Conservation (phyloP, 2,888 invertebrate species). For the Lingula anatina region DNA sequence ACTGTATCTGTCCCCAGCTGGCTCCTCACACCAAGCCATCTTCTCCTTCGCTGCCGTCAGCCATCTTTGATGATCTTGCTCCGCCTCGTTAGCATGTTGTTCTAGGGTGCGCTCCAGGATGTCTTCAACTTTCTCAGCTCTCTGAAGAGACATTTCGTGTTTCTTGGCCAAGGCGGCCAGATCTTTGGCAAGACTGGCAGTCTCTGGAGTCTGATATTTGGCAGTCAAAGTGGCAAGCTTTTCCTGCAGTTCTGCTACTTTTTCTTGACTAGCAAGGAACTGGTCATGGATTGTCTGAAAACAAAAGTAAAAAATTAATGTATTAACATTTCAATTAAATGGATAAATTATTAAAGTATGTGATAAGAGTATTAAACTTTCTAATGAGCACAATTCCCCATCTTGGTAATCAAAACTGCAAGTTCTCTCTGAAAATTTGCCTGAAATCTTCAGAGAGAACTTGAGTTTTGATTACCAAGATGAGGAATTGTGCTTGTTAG, state of each 20-base stretch:
- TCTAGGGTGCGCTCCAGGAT: constrained; percentile 71
- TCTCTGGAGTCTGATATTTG: constrained; percentile 42
- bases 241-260: constrained; percentile 76
- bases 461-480: no score
- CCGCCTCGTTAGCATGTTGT: constrained; percentile 80
- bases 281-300: constrained; percentile 61
- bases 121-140: constrained; percentile 65
- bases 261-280: constrained; percentile 67
- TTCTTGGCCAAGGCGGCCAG: constrained; percentile 37
- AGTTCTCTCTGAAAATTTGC: no score
- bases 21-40: constrained; percentile 79
- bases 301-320: no score
- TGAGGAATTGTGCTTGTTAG: no score
- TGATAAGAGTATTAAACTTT: no score
- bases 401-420: no score
- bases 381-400: no score
- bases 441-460: no score
- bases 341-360: no score
- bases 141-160: constrained; percentile 70
- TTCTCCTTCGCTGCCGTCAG: constrained; percentile 79
- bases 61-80: constrained; percentile 74
- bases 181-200: constrained; percentile 40
- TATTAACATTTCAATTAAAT: no score
- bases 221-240: constrained; percentile 53
- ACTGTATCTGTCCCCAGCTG: constrained; percentile 76